Evolutionary conservation across 2,113 vertebrate genomes (phyloP), one percentile per base, ranked within the genome.

Genomic region (Phocoena sinus): DNA sequence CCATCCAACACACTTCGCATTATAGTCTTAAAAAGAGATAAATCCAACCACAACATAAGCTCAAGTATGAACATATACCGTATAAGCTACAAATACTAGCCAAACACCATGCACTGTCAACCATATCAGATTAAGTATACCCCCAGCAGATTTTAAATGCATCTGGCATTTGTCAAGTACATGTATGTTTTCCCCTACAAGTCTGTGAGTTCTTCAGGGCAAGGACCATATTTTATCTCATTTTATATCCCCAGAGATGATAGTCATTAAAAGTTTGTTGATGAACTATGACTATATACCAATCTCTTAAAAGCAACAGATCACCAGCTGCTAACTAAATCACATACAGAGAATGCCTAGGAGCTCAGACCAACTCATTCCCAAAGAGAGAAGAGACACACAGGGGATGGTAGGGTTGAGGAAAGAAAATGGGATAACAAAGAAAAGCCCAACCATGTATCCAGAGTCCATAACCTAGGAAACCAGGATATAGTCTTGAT

Each of bases 241-340:
- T 8, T 81, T 91, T 60, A 89, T 71, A 85, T 70, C 3, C 23
- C 76, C 18, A 71, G 62, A 95, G 41, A 17, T 68, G 41, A 11
- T 6, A 86, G 25, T 89, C 62, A 94, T 92, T 96, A 86, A 95
- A 95, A 89, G 50, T 83, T 68, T 89, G 33, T 10, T 86, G 25
- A 82, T 41, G 23, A 96, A 92, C 68, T 91, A 31, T 73, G 62
- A 84, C 50, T 84, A 87, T 60, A 94, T 79, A 92, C 14, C 74
- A 92, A 80, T 63, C 33, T 82, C n/a, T 91, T 71, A 86, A 81
- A 89, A 94, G 77, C 95, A 95, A 94, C 18, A 91, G 63, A 91
- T 79, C 0, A 76, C 60, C 60, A 93, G 63, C 28, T 65, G 68
- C 33, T 92, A 73, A 21, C 36, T 74, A 87, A 94, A 71, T 36